Percentiles rank a stretch among this genome's conserved stretches.
Conservation (phyloP, 2,797 vertebrate species). For the Halcyon badia region DNA sequence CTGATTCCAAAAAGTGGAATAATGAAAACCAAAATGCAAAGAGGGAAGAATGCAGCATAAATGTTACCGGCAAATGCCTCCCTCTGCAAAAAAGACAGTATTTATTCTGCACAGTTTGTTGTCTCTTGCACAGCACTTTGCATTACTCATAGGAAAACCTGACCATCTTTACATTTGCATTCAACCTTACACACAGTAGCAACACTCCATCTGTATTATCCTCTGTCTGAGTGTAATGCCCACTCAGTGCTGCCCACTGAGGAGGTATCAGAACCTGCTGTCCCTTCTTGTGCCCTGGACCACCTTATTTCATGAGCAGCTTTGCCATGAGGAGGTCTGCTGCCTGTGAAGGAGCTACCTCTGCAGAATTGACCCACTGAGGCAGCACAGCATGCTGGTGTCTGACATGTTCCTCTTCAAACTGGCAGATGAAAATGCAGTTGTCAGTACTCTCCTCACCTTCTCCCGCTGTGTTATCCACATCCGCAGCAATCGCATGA, state of each 20-base stretch:
- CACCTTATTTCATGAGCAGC: neutral
- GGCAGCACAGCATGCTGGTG: rapidly evolving
- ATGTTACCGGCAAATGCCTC: neutral
- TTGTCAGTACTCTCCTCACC: neutral
- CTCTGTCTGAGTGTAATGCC: neutral
- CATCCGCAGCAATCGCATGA: neutral
- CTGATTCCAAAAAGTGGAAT: neutral
- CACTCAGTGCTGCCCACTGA: neutral
- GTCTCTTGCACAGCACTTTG: neutral
- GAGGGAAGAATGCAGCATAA: neutral
- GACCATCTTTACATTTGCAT: neutral
- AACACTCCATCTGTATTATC: neutral
- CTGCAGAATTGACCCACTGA: neutral
- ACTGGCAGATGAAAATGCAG: neutral
- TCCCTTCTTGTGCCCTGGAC: neutral
- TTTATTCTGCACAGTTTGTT: neutral
- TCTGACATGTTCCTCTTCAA: neutral
- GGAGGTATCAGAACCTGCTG: neutral
- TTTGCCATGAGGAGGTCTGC: neutral
- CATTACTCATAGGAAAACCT: neutral
- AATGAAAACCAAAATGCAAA: neutral
- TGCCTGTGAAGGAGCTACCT: neutral
- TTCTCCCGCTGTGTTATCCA: neutral
- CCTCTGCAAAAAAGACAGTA: neutral
- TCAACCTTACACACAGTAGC: neutral